phyloP scores from a whole-genome alignment of 2,888 invertebrate genomes.

The Caenorhabditis wallacei region DNA sequence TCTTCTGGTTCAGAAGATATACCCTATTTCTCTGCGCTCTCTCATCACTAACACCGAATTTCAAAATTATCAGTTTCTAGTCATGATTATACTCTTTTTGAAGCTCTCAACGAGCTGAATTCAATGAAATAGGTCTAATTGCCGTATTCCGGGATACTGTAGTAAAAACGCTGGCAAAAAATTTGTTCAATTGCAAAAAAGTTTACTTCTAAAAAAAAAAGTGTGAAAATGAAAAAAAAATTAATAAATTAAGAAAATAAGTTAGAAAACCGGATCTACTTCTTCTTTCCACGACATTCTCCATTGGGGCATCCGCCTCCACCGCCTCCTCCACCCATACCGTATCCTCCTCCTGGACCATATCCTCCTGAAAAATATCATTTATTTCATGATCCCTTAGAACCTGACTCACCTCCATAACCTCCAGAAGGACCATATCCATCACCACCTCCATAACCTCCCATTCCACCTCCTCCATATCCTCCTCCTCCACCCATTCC shows the following conservation, averaged over 20 bases:
- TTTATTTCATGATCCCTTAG: too few relatives aligned
- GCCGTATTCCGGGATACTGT: too few relatives aligned
- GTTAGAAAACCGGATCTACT: background rate
- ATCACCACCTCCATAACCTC: background rate
- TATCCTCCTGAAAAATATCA: conserved; percentile 42
- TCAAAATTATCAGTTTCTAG: too few relatives aligned
- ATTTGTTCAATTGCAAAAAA: too few relatives aligned
- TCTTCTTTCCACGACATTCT: conserved; percentile 65
- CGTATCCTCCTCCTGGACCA: conserved; percentile 59
- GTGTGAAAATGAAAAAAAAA: background rate
- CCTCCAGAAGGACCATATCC: background rate
- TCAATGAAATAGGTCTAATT: background rate
- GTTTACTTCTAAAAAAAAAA: too few relatives aligned
- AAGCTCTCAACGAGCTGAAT: background rate
- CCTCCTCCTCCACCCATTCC: conserved; percentile 41
- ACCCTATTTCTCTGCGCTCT: too few relatives aligned
- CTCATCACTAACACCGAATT: too few relatives aligned
- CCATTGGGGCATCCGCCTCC: conserved; percentile 68
- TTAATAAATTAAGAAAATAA: conserved; percentile 11
- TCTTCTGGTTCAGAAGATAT: too few relatives aligned
- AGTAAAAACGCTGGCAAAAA: too few relatives aligned
- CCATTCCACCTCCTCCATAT: conserved; percentile 33
- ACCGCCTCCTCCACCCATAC: conserved; percentile 60
- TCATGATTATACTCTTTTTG: conserved; percentile 2
- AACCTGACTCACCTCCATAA: too few relatives aligned